Base-by-base conservation (phyloP, 2,113 vertebrate species). In the Lipophrys pholis region DNA sequence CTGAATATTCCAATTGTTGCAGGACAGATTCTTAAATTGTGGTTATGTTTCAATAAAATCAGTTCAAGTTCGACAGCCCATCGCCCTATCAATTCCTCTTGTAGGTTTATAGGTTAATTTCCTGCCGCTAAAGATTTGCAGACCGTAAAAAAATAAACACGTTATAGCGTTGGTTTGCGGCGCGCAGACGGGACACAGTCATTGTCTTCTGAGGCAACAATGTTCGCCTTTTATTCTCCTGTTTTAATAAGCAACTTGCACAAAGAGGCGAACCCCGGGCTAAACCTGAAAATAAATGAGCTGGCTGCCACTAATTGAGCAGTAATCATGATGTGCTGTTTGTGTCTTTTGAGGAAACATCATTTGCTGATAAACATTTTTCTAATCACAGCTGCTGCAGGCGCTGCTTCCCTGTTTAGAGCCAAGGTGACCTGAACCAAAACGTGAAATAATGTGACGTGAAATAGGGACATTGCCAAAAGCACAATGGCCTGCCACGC, bases 351-450 rank as follows among this genome's bases (percentile, higher is more conserved):
- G 70, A 78, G 81, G 83, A 87, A 87, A 93, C 90, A 54, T 83
- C 86, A 80, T 93, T 93, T 83, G 93, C 87, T 87, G 89, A 91
- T 91, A 91, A 93, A 92, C 89, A 91, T 87, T 90, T 84, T 88
- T 86, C 93, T 93, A 92, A 88, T 87, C 90, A 89, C 86, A 89
- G 88, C 83, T 81, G 88, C 90, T 92, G 86, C 89, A 90, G 92
- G 91, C 90, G 5, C 75, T 51, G 79, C 77, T 75, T 83, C 85
- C 64, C 57, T 48, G 86, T 84, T 79, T 64, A 56, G 77, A 56
- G 86, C 84, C 78, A 92, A 94, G 75, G 82, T 92, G 91, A 92
- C 92, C 88, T 76, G 86, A 81, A 85, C 85, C 21, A 91, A 87
- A 94, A 90, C 40, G 45, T 62, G 54, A 85, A 79, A 49, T 88